A percentile compares a stretch with the other conserved stretches of the same genome.
Conservation (phyloP, 2,797 vertebrate species). For the Labroides dimidiatus region DNA sequence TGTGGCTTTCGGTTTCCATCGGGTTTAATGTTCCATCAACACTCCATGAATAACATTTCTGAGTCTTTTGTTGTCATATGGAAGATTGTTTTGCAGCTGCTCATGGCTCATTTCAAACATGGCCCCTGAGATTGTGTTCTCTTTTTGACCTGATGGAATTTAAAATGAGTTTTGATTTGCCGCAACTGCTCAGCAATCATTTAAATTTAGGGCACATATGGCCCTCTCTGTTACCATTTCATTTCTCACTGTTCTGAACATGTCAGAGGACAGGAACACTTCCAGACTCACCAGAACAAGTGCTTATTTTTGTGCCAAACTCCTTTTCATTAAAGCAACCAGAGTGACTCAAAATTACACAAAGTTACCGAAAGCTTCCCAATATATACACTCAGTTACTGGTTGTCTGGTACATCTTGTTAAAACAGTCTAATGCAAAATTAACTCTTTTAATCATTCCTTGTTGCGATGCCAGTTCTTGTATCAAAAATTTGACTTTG, state of each 20-base stretch:
- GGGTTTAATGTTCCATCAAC: slow-evolving; percentile 36
- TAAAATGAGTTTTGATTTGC: slow-evolving; percentile 24
- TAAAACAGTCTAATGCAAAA: too few relatives aligned
- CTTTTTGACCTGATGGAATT: slow-evolving; percentile 24
- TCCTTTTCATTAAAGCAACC: background rate
- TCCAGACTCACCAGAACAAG: background rate
- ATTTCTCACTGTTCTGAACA: slow-evolving; percentile 2
- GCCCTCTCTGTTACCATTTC: slow-evolving; percentile 7
- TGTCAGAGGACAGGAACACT: background rate
- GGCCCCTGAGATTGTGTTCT: slow-evolving; percentile 18
- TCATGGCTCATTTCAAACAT: slow-evolving; percentile 19
- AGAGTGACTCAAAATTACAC: background rate
- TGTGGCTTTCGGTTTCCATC: slow-evolving; percentile 28
- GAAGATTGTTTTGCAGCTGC: slow-evolving; percentile 29
- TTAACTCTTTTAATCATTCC: too few relatives aligned
- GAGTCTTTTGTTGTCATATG: slow-evolving; percentile 31
- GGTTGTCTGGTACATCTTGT: too few relatives aligned
- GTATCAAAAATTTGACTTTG: too few relatives aligned
- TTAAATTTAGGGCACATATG: slow-evolving; percentile 23
- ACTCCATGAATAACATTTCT: slow-evolving; percentile 25
- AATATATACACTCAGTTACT: too few relatives aligned
- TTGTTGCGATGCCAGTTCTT: too few relatives aligned
- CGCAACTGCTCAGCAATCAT: slow-evolving; percentile 3
- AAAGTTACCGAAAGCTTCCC: background rate
- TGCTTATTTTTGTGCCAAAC: background rate